A percentile compares a stretch with the other conserved stretches of the same genome.
phyloP scores from a whole-genome alignment of 2,113 vertebrate genomes.

The Tauraco erythrolophus region DNA sequence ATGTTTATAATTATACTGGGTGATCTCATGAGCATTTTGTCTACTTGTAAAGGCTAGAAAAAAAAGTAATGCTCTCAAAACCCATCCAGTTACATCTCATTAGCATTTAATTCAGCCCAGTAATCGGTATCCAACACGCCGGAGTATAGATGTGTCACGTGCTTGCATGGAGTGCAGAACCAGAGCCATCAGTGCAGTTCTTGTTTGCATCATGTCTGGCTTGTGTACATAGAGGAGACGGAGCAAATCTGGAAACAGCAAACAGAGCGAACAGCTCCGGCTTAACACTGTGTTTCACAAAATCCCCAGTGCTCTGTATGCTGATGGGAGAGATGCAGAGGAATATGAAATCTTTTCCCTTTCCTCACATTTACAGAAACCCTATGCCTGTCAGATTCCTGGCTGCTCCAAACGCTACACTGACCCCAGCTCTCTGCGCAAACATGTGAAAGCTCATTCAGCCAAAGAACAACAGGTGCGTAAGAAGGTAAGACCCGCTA shows the following conservation, averaged over 20 bases:
- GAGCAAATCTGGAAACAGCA: neutral
- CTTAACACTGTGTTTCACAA: neutral
- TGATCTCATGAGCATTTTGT: neutral
- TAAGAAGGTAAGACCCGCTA: constrained; percentile 89
- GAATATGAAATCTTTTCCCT: neutral
- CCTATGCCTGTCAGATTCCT: constrained; percentile 96
- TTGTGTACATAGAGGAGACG: neutral
- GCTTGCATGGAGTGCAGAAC: neutral
- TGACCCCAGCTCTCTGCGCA: constrained; percentile 97
- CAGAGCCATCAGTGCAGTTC: neutral
- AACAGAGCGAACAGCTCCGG: neutral
- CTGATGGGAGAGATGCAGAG: neutral
- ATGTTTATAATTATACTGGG: neutral
- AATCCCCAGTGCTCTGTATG: neutral
- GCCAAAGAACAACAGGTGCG: constrained; percentile 96
- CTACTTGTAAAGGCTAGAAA: neutral
- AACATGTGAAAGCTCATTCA: constrained; percentile 97
- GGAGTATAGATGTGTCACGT: neutral
- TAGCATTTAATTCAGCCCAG: neutral
- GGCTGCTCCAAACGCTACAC: constrained; percentile 99
- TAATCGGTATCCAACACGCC: neutral
- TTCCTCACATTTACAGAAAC: constrained; percentile 82
- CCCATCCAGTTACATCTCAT: neutral
- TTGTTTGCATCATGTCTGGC: neutral
- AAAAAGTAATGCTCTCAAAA: neutral